Evolutionary conservation across 1,140 invertebrate genomes (phyloP).

Genomic region (Pseudachorutes palmiensis): DNA sequence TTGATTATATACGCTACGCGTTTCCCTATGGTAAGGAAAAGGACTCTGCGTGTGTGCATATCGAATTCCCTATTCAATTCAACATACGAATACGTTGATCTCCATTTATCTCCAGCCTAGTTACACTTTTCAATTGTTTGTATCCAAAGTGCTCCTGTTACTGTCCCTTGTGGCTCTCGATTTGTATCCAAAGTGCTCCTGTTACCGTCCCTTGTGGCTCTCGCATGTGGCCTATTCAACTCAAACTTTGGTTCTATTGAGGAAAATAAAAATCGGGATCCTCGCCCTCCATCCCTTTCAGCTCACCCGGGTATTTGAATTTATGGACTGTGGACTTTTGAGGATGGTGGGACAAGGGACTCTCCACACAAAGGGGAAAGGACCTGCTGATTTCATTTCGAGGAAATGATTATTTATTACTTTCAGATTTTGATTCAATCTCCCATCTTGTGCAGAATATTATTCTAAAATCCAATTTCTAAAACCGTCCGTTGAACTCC

Average conservation of each 20-base stretch:
- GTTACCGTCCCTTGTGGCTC: background rate
- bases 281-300: no score
- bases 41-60: no score
- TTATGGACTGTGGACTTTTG: background rate
- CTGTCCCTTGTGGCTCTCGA: background rate
- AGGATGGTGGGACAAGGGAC: no score
- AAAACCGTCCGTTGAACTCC: no score
- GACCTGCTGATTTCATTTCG: background rate
- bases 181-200: background rate
- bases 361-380: background rate
- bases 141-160: background rate
- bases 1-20: no score
- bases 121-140: background rate
- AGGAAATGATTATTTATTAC: slow-evolving; percentile 1
- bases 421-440: background rate
- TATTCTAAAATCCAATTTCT: no score
- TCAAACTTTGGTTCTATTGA: no score
- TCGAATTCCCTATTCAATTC: no score
- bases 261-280: no score
- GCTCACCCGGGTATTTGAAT: no score
- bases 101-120: background rate
- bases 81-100: background rate
- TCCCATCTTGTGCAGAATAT: background rate
- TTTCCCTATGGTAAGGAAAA: no score
- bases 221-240: no score